These are phyloP conservation scores for Bradypodion ventrale DNA, from an alignment of 2,797 vertebrate genomes.

Conservation along the genomic window DNA sequence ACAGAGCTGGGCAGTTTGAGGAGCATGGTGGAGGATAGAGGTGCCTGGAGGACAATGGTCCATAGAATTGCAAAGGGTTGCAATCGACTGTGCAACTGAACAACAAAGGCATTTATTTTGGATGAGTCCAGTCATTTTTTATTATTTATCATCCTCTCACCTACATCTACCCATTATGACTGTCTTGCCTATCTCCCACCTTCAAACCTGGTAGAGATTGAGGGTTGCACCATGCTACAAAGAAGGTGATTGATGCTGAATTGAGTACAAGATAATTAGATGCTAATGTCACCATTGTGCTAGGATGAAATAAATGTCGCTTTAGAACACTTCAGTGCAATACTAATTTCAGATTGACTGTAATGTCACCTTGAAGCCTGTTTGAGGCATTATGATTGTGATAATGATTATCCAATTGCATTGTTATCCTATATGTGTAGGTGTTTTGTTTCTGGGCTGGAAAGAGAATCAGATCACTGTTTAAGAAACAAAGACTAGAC, in stretches of 20 bases:
- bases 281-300: slow-evolving; percentile 65
- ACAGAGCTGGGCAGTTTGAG: too few relatives aligned
- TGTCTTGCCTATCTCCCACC: not conserved
- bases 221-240: slow-evolving; percentile 31
- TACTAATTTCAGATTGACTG: slow-evolving; percentile 55
- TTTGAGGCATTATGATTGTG: slow-evolving; percentile 10
- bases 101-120: not conserved
- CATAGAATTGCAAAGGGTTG: too few relatives aligned
- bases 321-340: slow-evolving; percentile 37
- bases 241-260: slow-evolving; percentile 59
- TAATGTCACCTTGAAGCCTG: slow-evolving; percentile 45
- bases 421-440: not conserved
- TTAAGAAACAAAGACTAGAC: not conserved
- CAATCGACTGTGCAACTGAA: too few relatives aligned
- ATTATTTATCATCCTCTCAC: not conserved
- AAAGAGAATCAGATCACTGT: fast-evolving
- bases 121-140: not conserved
- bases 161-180: not conserved
- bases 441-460: not conserved
- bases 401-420: not conserved
- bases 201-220: slow-evolving; percentile 7
- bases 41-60: too few relatives aligned
- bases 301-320: slow-evolving; percentile 61
- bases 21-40: too few relatives aligned
- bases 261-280: slow-evolving; percentile 61